These are phyloP conservation scores for Caenorhabditis sulstoni DNA, from an alignment of 2,888 invertebrate genomes.

Conservation along the genomic window DNA sequence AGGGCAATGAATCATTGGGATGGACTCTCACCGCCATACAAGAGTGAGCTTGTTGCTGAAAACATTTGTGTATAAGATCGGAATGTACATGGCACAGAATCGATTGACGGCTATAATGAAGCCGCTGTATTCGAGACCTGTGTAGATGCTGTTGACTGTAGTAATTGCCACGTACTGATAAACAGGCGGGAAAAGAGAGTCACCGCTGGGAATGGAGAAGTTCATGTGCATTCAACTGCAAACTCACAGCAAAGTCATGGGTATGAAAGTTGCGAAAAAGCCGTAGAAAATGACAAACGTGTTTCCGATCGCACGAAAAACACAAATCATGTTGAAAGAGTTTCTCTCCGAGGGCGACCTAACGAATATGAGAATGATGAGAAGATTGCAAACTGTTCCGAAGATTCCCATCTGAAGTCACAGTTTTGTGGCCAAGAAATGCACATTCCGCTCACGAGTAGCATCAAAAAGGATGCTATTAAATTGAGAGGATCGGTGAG, in stretches of 20 bases:
- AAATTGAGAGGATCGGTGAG: not conserved
- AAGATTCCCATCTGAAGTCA: conserved; percentile 16
- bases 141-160: conserved; percentile 11
- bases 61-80: conserved; percentile 5
- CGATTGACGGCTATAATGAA: conserved; percentile 31
- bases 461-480: not conserved
- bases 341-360: conserved; percentile 12
- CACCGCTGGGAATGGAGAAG: not conserved
- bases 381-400: conserved; percentile 7
- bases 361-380: conserved; percentile 18
- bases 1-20: not conserved
- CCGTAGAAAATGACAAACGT: conserved; percentile 12
- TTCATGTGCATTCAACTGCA: not conserved
- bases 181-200: conserved; percentile 11
- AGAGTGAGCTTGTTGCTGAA: conserved; percentile 19
- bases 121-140: conserved; percentile 13
- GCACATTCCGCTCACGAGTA: not conserved
- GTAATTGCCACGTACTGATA: conserved; percentile 24
- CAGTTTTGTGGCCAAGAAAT: not conserved
- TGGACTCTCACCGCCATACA: conserved; percentile 1
- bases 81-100: conserved; percentile 20
- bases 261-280: conserved; percentile 32
- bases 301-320: conserved; percentile 24
- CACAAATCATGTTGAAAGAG: conserved; percentile 43
- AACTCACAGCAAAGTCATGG: conserved; percentile 20